Evolutionary conservation across 2,797 vertebrate genomes (phyloP), one percentile per base, ranked within the genome.

Genomic region (Holocentrus rufus): DNA sequence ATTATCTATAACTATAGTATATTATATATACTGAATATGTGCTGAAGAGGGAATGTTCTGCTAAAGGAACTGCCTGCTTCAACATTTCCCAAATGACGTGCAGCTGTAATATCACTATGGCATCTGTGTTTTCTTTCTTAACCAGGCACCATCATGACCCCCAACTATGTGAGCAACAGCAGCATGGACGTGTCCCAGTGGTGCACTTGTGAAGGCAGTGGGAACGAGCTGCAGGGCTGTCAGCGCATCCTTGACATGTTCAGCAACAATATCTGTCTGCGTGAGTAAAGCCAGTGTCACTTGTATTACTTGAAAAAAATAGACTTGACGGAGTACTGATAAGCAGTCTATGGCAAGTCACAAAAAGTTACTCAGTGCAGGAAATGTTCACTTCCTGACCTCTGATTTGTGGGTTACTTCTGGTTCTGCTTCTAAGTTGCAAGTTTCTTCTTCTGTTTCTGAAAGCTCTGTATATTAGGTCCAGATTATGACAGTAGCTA

Each of bases 121-220:
- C 39, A 23, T 67, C 17, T 67, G 22, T 34, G 23, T 71, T 54
- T 71, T 74, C 18, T 62, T 30, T 73, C 11, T 68, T 1, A 46
- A 44, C 53, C 89, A 99, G 98, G 98, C 46, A 99, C 97, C 9
- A 93, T 94, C 79, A 96, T 99, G 95, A 99, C 98, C 68, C 98
- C 98, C 59, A 99, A 99, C 93, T 99, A 98, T 1, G 84, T 98
- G 87, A 97, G 94, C 83, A 97, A 96, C 87, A 93, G 94, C 92
- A 98, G 95, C 31, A 92, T 91, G 47, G 95, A 95, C 7, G 93
- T 98, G 80, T 95, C 97, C 31, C 93, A 98, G 91, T 97, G 96
- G 96, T 99, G 98, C 72, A 94, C 94, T 0, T 99, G 98, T 77
- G 94, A 96, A 61, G 96, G 95, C 90, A 99, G 97, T 7, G 97